These are phyloP conservation scores for Oncorhynchus nerka DNA, from an alignment of 2,113 vertebrate genomes.

Conservation along the genomic window DNA sequence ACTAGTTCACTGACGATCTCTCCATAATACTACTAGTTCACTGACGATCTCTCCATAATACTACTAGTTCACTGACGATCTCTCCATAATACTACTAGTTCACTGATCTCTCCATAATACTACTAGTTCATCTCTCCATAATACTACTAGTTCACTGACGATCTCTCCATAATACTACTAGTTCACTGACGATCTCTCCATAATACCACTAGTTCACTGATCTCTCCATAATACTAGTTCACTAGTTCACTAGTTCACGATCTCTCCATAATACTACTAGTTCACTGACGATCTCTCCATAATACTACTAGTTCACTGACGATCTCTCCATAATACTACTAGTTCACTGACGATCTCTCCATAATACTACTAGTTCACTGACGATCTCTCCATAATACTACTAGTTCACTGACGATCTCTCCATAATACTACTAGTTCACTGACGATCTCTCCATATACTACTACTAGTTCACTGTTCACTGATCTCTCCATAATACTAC, in stretches of 20 bases:
- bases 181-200: conserved; percentile 79
- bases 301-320: conserved; percentile 26
- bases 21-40: conserved; percentile 53
- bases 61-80: conserved; percentile 80
- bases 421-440: too few relatives aligned
- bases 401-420: too few relatives aligned
- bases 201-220: too few relatives aligned
- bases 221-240: conserved; percentile 75
- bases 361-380: conserved; percentile 58
- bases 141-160: conserved; percentile 79
- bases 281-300: conserved; percentile 85
- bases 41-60: conserved; percentile 78
- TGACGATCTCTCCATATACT: too few relatives aligned
- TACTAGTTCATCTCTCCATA: conserved; percentile 10
- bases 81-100: conserved; percentile 79
- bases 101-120: too few relatives aligned
- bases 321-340: conserved; percentile 71
- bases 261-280: conserved; percentile 74
- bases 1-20: conserved; percentile 86
- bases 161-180: conserved; percentile 78
- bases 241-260: conserved; percentile 83
- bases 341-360: conserved; percentile 52
- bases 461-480: too few relatives aligned
- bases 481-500: too few relatives aligned
- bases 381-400: too few relatives aligned